These are phyloP conservation scores for Perca fluviatilis DNA, from an alignment of 2,113 vertebrate genomes.

Conservation along the genomic window DNA sequence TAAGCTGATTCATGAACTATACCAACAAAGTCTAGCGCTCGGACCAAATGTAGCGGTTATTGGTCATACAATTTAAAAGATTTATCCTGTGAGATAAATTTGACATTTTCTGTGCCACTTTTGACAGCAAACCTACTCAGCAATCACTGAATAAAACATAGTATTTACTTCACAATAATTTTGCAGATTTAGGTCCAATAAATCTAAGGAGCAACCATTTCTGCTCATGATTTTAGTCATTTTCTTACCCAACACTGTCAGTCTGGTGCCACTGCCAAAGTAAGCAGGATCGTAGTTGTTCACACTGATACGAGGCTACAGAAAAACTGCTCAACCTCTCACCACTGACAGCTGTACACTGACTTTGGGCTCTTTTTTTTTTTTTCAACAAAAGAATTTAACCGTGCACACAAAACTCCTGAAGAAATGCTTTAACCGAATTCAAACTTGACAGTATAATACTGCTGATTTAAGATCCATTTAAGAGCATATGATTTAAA, in stretches of 20 bases:
- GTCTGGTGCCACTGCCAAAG: constrained; percentile 85
- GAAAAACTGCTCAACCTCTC: constrained; percentile 60
- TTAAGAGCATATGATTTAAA: neutral
- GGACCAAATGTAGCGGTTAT: neutral
- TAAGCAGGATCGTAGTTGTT: constrained; percentile 59
- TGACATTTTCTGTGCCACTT: too few species aligned
- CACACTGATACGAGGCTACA: constrained; percentile 77
- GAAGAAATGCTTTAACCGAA: neutral
- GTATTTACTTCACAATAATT: too few species aligned
- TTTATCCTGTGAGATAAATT: too few species aligned
- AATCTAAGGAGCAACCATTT: neutral
- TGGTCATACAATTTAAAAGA: too few species aligned
- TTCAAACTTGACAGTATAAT: neutral
- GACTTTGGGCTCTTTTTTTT: too few species aligned
- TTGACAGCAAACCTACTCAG: too few species aligned
- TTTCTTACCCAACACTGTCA: constrained; percentile 79
- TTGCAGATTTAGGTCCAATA: too few species aligned
- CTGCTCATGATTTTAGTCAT: neutral
- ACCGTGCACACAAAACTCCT: too few species aligned
- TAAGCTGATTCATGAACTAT: neutral
- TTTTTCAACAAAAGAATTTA: too few species aligned
- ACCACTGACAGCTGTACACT: neutral
- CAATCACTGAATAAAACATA: too few species aligned
- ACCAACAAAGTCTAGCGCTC: neutral
- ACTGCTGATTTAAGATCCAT: neutral